Evolutionary conservation across 1,140 invertebrate genomes (phyloP).

Genomic region (Drosophila subpulchrella): DNA sequence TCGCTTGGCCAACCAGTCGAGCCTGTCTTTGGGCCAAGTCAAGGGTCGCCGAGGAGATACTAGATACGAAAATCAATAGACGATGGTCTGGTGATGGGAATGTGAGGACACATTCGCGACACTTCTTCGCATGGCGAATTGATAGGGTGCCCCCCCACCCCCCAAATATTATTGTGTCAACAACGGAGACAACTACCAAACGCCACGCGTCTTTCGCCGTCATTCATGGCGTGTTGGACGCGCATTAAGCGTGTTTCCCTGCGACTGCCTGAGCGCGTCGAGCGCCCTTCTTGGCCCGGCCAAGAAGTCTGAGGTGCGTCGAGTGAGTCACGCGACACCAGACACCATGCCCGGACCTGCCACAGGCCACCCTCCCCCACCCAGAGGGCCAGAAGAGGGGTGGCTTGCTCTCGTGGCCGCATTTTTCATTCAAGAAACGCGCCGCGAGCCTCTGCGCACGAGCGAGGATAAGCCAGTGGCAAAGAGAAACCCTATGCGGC

Average conservation of each 20-base stretch:
- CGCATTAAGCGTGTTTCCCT: conserved; percentile 58
- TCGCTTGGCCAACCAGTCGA: conserved; percentile 21
- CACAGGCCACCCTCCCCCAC: not conserved
- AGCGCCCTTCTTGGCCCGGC: conserved; percentile 16
- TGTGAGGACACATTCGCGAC: conserved; percentile 37
- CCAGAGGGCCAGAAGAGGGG: conserved; percentile 1
- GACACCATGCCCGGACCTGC: conserved; percentile 5
- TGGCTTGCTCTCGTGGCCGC: conserved; percentile 35
- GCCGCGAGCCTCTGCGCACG: conserved; percentile 49
- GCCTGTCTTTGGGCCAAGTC: conserved; percentile 34
- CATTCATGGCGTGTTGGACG: conserved; percentile 75
- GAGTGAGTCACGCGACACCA: conserved; percentile 61
- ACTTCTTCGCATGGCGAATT: conserved; percentile 33
- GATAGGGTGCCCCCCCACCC: not conserved
- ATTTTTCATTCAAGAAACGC: conserved; percentile 76
- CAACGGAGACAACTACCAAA: conserved; percentile 19
- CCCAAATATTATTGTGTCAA: conserved; percentile 32
- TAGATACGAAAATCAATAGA: conserved; percentile 58
- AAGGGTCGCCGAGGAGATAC: conserved; percentile 15
- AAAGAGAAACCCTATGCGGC: conserved; percentile 69
- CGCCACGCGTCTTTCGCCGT: conserved; percentile 73
- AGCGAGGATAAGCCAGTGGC: conserved; percentile 30
- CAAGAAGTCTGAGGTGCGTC: conserved; percentile 22
- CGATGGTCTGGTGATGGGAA: conserved; percentile 20
- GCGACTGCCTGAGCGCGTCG: not conserved